phyloP scores from a whole-genome alignment of 2,113 vertebrate genomes.

The Chaenogobius annularis region DNA sequence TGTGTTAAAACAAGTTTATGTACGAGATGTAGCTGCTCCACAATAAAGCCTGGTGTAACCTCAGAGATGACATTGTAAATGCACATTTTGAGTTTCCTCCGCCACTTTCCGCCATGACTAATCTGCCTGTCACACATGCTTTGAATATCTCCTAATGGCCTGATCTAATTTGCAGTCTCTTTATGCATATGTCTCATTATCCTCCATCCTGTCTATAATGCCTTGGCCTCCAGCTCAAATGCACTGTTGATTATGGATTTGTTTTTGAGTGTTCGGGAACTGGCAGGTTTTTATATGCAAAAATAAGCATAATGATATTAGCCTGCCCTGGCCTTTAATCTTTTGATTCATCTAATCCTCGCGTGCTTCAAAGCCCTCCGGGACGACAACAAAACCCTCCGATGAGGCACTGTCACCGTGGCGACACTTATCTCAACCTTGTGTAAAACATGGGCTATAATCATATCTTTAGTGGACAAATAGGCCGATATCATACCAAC shows the following conservation, averaged over 20 bases:
- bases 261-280: constrained; percentile 42
- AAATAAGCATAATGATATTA: constrained; percentile 50
- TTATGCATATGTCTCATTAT: constrained; percentile 46
- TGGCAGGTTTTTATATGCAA: constrained; percentile 58
- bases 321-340: constrained; percentile 57
- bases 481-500: background rate
- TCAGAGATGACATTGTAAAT: no score
- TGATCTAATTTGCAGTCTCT: constrained; percentile 19
- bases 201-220: constrained; percentile 29
- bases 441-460: background rate
- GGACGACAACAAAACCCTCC: constrained; percentile 25
- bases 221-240: constrained; percentile 26
- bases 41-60: background rate
- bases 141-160: constrained; percentile 48
- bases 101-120: constrained; percentile 3
- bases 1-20: background rate
- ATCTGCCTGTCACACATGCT: constrained; percentile 26
- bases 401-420: constrained; percentile 13
- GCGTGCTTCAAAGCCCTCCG: constrained; percentile 42
- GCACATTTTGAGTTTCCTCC: background rate
- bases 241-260: constrained; percentile 41
- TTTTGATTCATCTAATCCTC: constrained; percentile 48
- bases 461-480: constrained; percentile 6
- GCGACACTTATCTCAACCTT: constrained; percentile 23
- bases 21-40: background rate